Percentiles rank a stretch among this genome's conserved stretches.
phyloP scores from a whole-genome alignment of 2,888 invertebrate genomes.

The Netelia virgata region DNA sequence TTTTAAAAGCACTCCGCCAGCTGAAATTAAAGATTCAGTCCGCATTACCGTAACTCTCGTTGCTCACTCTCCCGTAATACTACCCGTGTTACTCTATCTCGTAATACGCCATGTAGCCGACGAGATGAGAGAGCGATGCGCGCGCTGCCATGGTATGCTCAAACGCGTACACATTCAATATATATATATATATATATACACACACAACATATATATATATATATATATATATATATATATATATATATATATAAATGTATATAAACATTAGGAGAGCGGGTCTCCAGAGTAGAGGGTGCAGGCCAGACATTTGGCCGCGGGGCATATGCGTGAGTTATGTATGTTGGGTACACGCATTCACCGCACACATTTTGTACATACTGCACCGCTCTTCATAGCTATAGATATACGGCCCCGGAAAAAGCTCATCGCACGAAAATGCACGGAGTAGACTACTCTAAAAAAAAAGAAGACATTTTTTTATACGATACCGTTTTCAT shows the following conservation, averaged over 20 bases:
- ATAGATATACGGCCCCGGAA: not conserved
- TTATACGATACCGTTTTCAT: not conserved
- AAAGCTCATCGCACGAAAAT: not conserved
- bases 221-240: not conserved
- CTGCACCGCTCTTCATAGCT: not conserved
- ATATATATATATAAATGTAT: not conserved
- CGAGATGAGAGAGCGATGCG: slow-evolving; percentile 4
- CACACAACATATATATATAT: no score
- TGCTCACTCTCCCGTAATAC: slow-evolving; percentile 30
- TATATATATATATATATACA: no score
- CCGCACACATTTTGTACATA: slow-evolving; percentile 5
- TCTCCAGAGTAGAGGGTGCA: not conserved
- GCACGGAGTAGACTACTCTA: not conserved
- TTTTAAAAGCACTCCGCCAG: not conserved
- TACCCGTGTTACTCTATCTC: slow-evolving; percentile 15
- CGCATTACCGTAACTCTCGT: slow-evolving; percentile 48
- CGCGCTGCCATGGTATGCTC: not conserved
- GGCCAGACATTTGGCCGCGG: slow-evolving; percentile 57
- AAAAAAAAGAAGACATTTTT: not conserved
- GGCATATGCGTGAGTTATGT: slow-evolving; percentile 61
- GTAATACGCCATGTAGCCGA: slow-evolving; percentile 8
- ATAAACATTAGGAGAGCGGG: not conserved
- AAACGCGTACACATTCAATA: slow-evolving; percentile 1
- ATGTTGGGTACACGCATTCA: slow-evolving; percentile 46
- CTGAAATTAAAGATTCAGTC: slow-evolving; percentile 32